Evolutionary conservation across 1,140 invertebrate genomes (phyloP).

Genomic region (Trachymyrmex septentrionalis): DNA sequence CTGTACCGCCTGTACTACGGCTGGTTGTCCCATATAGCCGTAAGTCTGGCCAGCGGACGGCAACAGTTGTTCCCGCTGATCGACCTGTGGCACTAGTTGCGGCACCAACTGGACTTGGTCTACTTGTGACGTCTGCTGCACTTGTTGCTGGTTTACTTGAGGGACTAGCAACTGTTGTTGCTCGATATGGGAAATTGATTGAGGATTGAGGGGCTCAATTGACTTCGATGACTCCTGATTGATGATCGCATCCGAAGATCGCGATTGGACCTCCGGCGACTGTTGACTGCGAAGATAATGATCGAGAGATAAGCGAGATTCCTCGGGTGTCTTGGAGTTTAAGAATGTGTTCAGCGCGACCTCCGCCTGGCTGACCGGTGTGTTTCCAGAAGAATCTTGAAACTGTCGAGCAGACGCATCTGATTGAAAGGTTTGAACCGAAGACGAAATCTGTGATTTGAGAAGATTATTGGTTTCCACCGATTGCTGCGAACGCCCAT

Average conservation of each 20-base stretch:
- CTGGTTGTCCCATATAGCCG: conserved; percentile 11
- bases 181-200: not conserved
- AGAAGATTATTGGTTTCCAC: conserved; percentile 5
- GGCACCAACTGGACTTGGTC: not conserved
- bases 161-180: not conserved
- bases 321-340: conserved; percentile 82
- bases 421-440: not conserved
- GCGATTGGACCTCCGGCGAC: not conserved
- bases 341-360: conserved; percentile 68
- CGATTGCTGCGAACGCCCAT: not conserved
- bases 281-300: conserved; percentile 75
- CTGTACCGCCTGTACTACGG: conserved; percentile 28
- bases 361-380: conserved; percentile 9
- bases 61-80: conserved; percentile 38
- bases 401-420: conserved; percentile 21
- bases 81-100: conserved; percentile 40
- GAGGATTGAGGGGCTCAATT: not conserved
- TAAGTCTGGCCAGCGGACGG: conserved; percentile 24
- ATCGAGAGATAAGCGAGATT: conserved; percentile 81
- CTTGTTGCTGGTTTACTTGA: conserved; percentile 41
- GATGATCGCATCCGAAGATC: not conserved
- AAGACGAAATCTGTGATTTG: not conserved
- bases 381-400: not conserved
- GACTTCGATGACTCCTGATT: not conserved
- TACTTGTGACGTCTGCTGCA: conserved; percentile 11